Base-by-base conservation (phyloP, 2,888 invertebrate species). In the Pammene fasciana region DNA sequence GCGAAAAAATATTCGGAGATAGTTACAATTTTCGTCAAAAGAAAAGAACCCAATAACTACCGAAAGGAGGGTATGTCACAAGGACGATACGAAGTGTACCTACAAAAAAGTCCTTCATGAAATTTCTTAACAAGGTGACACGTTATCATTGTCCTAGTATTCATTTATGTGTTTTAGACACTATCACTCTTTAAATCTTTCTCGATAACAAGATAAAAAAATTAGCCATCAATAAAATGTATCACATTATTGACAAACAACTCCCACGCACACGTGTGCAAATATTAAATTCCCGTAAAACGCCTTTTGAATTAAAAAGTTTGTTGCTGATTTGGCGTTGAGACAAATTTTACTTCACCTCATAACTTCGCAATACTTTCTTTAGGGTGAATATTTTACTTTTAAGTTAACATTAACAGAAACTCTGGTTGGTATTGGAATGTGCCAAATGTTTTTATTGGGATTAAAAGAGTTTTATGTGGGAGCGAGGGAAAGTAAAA, bases 261-360 rank as follows among this genome's bases (percentile, higher is more conserved):
- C 48, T 57, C 68, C 64, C 46, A 55, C 45, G 59, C 64, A 18
- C 48, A 26, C 56, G 48, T 57, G 64, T 52, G 52, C 57, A 65
- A 68, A 65, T 59, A 68, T 68, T 65, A 68, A 68, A 68, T 64
- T 68, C 68, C 59, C 68, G 45, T 68, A 64, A 68, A 67, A 50
- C 52, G 64, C 64, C 45, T 59, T 52, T 59, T 26, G 68, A 59
- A 68, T 68, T 68, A 68, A 57, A 68, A 68, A 68, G 64, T 68
- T 68, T 65, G 18, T 52, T n/a, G 57, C 68, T 62, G 64, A 68
- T 52, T 68, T 59, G 13, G 68, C 64, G 68, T 38, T 14, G 64
- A 54, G 64, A 54, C 60, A 68, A 68, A 68, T 65, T 65, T 65
- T 65, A 68, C 57, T 59, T 59, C 68, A 57, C 57, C 59, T 52